Evolutionary conservation across 2,797 vertebrate genomes (phyloP).

Genomic region (Sebastes oblongus): DNA sequence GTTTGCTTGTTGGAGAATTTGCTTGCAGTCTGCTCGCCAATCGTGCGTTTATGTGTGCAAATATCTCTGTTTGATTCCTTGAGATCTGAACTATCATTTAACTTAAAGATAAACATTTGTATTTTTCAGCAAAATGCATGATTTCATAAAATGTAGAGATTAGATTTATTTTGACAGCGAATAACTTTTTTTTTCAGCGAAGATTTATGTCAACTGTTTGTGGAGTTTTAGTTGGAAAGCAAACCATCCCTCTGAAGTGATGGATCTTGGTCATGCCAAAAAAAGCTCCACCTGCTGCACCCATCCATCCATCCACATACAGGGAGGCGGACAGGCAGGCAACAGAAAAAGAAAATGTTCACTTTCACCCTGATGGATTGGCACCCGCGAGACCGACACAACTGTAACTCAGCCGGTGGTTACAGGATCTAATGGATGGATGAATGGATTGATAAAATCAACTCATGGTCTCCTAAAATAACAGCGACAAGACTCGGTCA

Average conservation of each 20-base stretch:
- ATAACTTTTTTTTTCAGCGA: background rate
- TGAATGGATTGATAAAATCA: conserved; percentile 5
- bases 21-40: background rate
- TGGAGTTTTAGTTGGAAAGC: background rate
- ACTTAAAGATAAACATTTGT: background rate
- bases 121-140: background rate
- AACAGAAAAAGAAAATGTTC: conserved; percentile 15
- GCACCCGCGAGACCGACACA: background rate
- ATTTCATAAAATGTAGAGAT: background rate
- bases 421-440: conserved; percentile 6
- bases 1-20: background rate
- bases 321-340: conserved; percentile 12
- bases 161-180: background rate
- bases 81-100: background rate
- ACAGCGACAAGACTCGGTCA: too few relatives aligned
- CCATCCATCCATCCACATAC: conserved; percentile 3
- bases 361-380: conserved; percentile 44
- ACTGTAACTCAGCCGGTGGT: conserved; percentile 45
- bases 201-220: background rate
- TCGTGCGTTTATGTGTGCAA: conserved; percentile 4
- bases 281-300: conserved; percentile 21
- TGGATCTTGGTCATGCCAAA: conserved; percentile 30
- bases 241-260: conserved; percentile 10
- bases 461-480: background rate
- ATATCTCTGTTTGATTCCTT: background rate